Evolutionary conservation across 2,888 invertebrate species (phyloP), one percentile per base, ranked within the genome.

Genomic region (Megalurothrips usitatus): DNA sequence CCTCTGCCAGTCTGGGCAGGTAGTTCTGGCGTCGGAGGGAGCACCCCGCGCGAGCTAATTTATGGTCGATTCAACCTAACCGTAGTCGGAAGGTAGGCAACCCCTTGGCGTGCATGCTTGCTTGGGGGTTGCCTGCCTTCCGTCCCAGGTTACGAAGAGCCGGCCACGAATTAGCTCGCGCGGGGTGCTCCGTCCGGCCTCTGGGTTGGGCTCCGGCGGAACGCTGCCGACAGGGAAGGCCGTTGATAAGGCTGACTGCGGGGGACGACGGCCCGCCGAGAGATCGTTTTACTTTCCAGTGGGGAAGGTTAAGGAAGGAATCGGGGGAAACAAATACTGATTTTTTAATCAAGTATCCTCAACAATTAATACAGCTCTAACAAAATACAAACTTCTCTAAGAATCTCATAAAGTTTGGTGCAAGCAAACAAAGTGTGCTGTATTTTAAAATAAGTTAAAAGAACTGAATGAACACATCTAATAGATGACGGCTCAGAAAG

Each of bases 351-450:
- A 26, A 9, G 23, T 23, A 9, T 26, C 9, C 68, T 26, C 26
- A 23, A 75, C 68, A 75, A 26, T 75, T 75, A 26, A 23, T 75
- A 75, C 68, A 75, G 12, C 12, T 75, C 68, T 75, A 75, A 75
- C 68, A 75, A 75, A 75, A 75, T 75, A 75, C 68, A 75, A 26
- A 75, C 26, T 23, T 23, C 6, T 75, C 68, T 26, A 26, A 23
- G 68, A 75, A 75, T 9, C 0, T 23, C 68, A 75, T 75, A 75
- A 75, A 75, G n/a, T 26, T 26, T 75, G 68, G 68, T 75, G 68
- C 68, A 26, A 26, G 68, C 68, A 75, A 75, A 75, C 23, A 26
- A 26, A 23, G 68, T 26, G 68, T 75, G 68, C 68, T 26, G 26
- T 75, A 11, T 8, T 75, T 75, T 4, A 8, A 26, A 26, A 26